Percentiles rank a stretch among this genome's conserved stretches.
Conservation (phyloP, 2,113 vertebrate genomes). For the Dicerorhinus sumatrensis region DNA sequence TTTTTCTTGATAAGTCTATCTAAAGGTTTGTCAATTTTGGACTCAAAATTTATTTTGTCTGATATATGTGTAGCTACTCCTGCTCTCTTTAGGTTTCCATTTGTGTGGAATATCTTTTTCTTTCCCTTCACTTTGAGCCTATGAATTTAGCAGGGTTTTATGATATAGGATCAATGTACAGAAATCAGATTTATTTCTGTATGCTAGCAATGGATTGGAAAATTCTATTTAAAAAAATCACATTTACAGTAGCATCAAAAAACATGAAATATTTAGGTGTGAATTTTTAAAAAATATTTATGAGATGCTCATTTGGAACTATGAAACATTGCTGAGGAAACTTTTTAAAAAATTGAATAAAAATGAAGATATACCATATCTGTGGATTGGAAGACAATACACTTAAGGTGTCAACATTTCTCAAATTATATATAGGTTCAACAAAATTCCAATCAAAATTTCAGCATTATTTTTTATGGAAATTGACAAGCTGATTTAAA, state of each 20-base stretch:
- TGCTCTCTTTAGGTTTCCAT: neutral
- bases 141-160: neutral
- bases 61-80: neutral
- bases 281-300: neutral
- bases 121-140: neutral
- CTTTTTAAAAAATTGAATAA: slow-evolving; percentile 4
- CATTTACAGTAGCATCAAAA: neutral
- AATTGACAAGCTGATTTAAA: neutral
- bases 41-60: neutral
- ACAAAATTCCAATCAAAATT: slow-evolving; percentile 2
- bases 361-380: neutral
- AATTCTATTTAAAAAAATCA: neutral
- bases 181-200: neutral
- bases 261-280: neutral
- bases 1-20: neutral
- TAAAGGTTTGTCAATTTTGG: neutral
- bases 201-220: neutral
- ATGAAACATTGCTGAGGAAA: neutral
- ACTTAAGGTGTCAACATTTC: neutral
- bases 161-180: neutral
- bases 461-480: neutral
- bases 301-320: neutral
- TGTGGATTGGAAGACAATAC: neutral
- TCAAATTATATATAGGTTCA: neutral
- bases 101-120: neutral